These are phyloP conservation scores for Galeopterus variegatus DNA, from an alignment of 2,113 vertebrate species.

Conservation along the genomic window DNA sequence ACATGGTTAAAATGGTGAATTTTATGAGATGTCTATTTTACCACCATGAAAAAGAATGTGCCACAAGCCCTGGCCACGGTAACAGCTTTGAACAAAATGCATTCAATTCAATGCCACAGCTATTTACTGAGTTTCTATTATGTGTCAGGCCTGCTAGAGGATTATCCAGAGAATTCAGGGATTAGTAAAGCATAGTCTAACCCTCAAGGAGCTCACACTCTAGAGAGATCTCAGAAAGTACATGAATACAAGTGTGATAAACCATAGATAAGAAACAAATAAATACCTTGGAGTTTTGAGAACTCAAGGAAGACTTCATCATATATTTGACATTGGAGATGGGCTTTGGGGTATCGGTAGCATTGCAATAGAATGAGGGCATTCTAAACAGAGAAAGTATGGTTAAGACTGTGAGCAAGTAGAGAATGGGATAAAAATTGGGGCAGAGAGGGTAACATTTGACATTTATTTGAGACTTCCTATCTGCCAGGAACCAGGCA, in stretches of 20 bases:
- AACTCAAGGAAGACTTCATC: not conserved
- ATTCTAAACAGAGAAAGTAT: not conserved
- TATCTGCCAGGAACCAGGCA: not conserved
- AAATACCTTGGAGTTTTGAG: not conserved
- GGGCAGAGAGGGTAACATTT: not conserved
- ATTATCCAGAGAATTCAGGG: not conserved
- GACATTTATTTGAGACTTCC: slow-evolving; percentile 21
- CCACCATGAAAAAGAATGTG: not conserved
- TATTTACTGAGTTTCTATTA: not conserved
- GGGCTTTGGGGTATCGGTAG: no score
- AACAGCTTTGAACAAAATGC: slow-evolving; percentile 28
- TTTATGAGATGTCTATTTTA: not conserved
- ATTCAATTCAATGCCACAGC: not conserved
- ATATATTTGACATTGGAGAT: not conserved
- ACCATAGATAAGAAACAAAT: not conserved
- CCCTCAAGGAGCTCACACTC: not conserved
- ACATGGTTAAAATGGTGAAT: not conserved
- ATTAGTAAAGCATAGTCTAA: not conserved
- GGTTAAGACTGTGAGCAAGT: not conserved
- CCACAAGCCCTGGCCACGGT: not conserved
- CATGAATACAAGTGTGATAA: not conserved
- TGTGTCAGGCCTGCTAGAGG: not conserved
- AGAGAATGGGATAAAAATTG: not conserved
- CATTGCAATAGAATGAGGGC: not conserved
- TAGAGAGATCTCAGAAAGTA: not conserved